Base-by-base conservation (phyloP, 1,140 invertebrate species). In the Eupristina koningsbergeri region DNA sequence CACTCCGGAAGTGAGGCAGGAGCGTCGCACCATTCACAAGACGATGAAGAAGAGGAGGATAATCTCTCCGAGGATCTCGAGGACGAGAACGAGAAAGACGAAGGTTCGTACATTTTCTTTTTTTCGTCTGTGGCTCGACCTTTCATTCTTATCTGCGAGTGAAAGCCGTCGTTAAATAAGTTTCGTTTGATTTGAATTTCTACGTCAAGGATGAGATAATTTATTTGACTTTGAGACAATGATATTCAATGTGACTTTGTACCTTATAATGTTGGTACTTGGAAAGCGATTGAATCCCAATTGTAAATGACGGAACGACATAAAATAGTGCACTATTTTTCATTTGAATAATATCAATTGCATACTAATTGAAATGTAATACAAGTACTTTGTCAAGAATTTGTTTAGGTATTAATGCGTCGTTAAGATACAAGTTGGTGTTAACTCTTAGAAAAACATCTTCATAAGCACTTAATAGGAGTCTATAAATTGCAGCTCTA, bases 11-110 rank as follows among this genome's bases (percentile, higher is more conserved):
- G 94, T 88, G 94, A 94, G 87, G 93, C 93, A 84, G 95, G 92
- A 84, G 94, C 89, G 90, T 94, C 89, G 90, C 93, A 94, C 47
- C 93, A 93, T 85, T 94, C 94, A 34, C 87, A 88, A n/a, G 94
- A 93, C 71, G 94, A 94, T 77, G 94, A 95, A 84, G 95, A 96
- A 85, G 96, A 96, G 61, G 96, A 96, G 86, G 96, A 96, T 86
- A 95, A 95, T 89, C 93, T 95, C 53, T 94, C 94, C 84, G 95
- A 96, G 86, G 94, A 96, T 83, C 95, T 96, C 53, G 96, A 97
- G 77, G 96, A 96, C 86, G 96, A 97, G 83, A 95, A 96, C 90
- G 96, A 96, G 87, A 97, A 97, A 91, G 96, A 97, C 91, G 96
- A 97, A 93, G 96, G 96, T 96, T 91, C 7, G 84, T 84, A 17